Conservation (phyloP, 2,113 vertebrate species). For the Thymallus thymallus region DNA sequence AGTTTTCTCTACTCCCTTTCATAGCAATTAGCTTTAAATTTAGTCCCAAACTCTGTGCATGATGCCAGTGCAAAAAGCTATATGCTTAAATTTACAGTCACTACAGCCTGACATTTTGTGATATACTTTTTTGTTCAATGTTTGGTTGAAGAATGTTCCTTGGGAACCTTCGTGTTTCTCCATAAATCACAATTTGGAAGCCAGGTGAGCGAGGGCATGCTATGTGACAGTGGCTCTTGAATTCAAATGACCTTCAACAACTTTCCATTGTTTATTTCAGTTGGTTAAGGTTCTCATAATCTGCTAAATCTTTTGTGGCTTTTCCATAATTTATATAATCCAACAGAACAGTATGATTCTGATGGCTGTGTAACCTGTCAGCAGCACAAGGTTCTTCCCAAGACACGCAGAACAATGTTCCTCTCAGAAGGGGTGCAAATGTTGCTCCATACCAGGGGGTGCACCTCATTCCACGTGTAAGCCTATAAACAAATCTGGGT, state of each 20-base stretch:
- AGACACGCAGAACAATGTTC: constrained; percentile 48
- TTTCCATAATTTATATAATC: constrained; percentile 60
- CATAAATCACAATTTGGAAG: constrained; percentile 41
- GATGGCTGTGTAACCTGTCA: constrained; percentile 24
- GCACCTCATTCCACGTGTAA: too few relatives aligned
- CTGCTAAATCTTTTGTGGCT: constrained; percentile 64
- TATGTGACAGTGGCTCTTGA: constrained; percentile 32
- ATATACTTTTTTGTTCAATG: constrained; percentile 46
- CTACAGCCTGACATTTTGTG: constrained; percentile 65
- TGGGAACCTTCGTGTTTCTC: constrained; percentile 48
- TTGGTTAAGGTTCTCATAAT: constrained; percentile 51
- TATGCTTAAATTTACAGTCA: constrained; percentile 70
- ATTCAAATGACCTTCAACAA: constrained; percentile 54
- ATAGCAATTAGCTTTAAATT: constrained; percentile 84
- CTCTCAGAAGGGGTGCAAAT: constrained; percentile 30
- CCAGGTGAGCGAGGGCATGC: constrained; percentile 52
- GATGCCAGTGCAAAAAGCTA: constrained; percentile 60
- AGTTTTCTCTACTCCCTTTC: constrained; percentile 70
- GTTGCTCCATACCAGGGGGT: neutral
- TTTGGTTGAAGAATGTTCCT: constrained; percentile 54
- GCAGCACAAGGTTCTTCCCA: constrained; percentile 54
- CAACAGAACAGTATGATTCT: constrained; percentile 24
- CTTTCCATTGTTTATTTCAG: constrained; percentile 66
- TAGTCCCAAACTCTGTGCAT: constrained; percentile 72
- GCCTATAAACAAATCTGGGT: too few relatives aligned